These are phyloP conservation scores for Aurelia aurita complex sp. Pacific DNA, from an alignment of 30 jellyfish, hydroid and myxozoan genomes.

Conservation along the genomic window DNA sequence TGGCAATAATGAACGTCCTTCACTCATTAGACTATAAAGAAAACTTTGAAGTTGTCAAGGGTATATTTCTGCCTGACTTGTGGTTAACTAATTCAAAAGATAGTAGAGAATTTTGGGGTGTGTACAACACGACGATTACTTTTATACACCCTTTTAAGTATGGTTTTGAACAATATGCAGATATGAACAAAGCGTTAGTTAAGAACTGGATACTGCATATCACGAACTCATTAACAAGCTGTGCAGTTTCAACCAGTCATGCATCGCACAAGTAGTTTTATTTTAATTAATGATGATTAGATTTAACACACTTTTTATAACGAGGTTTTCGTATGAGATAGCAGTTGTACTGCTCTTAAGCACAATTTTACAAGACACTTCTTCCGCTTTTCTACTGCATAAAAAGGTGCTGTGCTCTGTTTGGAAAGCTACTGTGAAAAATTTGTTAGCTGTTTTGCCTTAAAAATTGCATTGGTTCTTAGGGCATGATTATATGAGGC, in stretches of 20 bases:
- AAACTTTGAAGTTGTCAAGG: constrained; percentile 70
- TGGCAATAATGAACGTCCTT: constrained; percentile 73
- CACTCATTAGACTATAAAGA: constrained; percentile 60
- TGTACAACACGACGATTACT: constrained; percentile 72
- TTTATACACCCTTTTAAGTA: constrained; percentile 91
- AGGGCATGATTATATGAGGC: too few species aligned
- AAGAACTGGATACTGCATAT: constrained; percentile 54
- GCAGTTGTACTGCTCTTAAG: too few species aligned
- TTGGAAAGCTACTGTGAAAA: too few species aligned
- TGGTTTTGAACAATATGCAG: constrained; percentile 36
- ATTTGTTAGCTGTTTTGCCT: too few species aligned
- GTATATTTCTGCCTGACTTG: constrained; percentile 85
- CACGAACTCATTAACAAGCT: constrained; percentile 30
- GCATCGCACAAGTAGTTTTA: too few species aligned
- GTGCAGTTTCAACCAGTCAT: neutral
- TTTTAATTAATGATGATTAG: too few species aligned
- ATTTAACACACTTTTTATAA: too few species aligned
- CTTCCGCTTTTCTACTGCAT: too few species aligned
- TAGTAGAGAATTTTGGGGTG: constrained; percentile 81
- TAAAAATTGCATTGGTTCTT: too few species aligned
- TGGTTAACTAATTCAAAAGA: constrained; percentile 58
- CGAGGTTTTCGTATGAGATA: too few species aligned
- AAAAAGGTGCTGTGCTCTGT: too few species aligned
- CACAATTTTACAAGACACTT: too few species aligned
- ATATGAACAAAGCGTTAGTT: constrained; percentile 59